phyloP scores from a whole-genome alignment of 1,140 invertebrate genomes.

The Drosophila kepulauana region DNA sequence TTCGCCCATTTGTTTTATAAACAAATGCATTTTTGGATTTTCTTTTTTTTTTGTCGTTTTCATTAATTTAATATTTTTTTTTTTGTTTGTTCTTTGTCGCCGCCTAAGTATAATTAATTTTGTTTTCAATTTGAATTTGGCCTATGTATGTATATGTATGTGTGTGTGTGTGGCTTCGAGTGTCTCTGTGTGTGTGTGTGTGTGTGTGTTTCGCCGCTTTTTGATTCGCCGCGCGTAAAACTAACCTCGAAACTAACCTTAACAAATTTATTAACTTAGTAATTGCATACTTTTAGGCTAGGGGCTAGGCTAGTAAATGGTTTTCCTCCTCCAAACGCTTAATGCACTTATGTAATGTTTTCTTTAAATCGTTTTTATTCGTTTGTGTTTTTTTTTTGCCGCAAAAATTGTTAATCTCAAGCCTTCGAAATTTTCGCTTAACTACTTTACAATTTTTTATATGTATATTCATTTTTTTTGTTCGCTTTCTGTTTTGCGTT shows the following conservation, averaged over 20 bases:
- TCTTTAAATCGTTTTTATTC: constrained; percentile 8
- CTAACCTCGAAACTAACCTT: constrained; percentile 41
- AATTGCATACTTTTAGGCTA: constrained; percentile 74
- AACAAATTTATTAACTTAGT: constrained; percentile 76
- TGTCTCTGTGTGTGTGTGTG: constrained; percentile 13
- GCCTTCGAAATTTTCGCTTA: constrained; percentile 48
- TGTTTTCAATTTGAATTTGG: constrained; percentile 51
- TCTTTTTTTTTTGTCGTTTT: neutral
- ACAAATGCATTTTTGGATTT: constrained; percentile 46
- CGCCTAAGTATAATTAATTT: constrained; percentile 30
- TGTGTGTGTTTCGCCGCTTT: constrained; percentile 17
- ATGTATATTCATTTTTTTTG: neutral
- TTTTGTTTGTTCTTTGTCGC: constrained; percentile 18
- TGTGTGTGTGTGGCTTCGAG: neutral
- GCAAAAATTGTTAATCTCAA: constrained; percentile 45
- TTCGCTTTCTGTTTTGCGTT: constrained; percentile 13
- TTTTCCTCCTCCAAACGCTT: constrained; percentile 63
- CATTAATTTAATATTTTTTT: constrained; percentile 2
- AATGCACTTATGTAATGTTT: constrained; percentile 76
- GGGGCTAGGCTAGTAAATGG: constrained; percentile 78
- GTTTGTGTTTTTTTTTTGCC: constrained; percentile 28
- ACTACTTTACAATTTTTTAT: constrained; percentile 50
- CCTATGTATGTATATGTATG: constrained; percentile 32
- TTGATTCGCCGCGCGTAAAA: constrained; percentile 29
- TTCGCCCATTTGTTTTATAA: constrained; percentile 72